Percentiles rank a stretch among this genome's conserved stretches.
These are phyloP conservation scores for Premnoplex brunnescens DNA, from an alignment of 2,797 vertebrate species.

Conservation along the genomic window DNA sequence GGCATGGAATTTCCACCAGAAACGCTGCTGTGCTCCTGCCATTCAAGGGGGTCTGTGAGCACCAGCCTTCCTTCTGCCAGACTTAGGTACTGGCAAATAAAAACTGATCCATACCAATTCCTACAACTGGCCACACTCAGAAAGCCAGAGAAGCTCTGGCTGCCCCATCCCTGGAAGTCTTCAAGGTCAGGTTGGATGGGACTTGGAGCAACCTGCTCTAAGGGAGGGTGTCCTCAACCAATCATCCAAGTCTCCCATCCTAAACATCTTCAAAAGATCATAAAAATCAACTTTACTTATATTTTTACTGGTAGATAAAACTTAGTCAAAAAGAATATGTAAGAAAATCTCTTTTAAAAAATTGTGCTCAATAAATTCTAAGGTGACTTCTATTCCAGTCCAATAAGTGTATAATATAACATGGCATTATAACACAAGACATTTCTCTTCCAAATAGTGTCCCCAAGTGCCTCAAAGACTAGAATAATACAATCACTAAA, in stretches of 20 bases:
- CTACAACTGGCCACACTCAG: neutral
- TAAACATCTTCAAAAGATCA: neutral
- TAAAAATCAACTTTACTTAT: neutral
- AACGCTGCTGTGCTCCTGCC: neutral
- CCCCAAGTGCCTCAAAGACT: neutral
- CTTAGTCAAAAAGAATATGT: neutral
- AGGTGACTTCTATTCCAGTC: neutral
- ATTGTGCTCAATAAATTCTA: neutral
- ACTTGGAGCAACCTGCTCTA: neutral
- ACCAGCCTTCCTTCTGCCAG: neutral
- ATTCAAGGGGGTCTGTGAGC: neutral
- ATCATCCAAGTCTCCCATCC: neutral
- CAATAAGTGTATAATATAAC: neutral
- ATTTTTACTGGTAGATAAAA: neutral
- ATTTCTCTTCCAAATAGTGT: neutral
- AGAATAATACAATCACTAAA: conserved; percentile 34
- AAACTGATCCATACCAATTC: neutral
- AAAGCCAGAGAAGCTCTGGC: neutral
- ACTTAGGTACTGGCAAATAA: neutral
- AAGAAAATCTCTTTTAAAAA: no score
- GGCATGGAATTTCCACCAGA: neutral
- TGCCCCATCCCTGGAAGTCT: neutral
- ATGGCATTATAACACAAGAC: neutral
- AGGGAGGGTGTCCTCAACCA: neutral
- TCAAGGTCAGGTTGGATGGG: neutral